phyloP scores from a whole-genome alignment of 1,140 invertebrate species.

The Euschistus heros region DNA sequence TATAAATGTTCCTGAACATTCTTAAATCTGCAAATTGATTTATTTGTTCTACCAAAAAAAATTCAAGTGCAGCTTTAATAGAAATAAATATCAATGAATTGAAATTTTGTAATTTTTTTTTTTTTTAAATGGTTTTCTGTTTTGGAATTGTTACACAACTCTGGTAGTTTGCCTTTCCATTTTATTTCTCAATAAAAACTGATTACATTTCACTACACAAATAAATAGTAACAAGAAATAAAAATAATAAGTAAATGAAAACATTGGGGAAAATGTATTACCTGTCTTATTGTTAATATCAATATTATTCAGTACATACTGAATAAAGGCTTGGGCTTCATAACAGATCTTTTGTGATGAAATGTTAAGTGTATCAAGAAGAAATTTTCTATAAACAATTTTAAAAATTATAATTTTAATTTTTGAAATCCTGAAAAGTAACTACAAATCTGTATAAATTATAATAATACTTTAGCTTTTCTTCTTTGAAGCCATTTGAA shows the following conservation, averaged over 20 bases:
- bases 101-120: too few relatives aligned
- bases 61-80: too few relatives aligned
- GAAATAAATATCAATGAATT: too few relatives aligned
- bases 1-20: too few relatives aligned
- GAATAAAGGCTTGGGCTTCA: conserved; percentile 25
- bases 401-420: background rate
- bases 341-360: conserved; percentile 27
- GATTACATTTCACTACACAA: background rate
- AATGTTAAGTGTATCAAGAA: background rate
- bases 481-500: background rate
- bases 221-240: background rate
- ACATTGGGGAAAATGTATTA: background rate
- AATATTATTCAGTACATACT: conserved; percentile 23
- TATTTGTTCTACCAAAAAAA: too few relatives aligned
- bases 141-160: background rate
- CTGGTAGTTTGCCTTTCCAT: background rate
- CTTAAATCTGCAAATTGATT: too few relatives aligned
- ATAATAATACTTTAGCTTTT: background rate
- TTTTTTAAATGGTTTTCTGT: background rate
- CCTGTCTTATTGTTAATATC: background rate
- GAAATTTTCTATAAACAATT: conserved; percentile 12
- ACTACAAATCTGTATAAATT: background rate
- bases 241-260: background rate
- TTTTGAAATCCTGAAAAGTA: background rate
- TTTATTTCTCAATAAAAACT: background rate